Evolutionary conservation across 1,140 invertebrate genomes (phyloP).

Genomic region (Cardiocondyla obscurior): DNA sequence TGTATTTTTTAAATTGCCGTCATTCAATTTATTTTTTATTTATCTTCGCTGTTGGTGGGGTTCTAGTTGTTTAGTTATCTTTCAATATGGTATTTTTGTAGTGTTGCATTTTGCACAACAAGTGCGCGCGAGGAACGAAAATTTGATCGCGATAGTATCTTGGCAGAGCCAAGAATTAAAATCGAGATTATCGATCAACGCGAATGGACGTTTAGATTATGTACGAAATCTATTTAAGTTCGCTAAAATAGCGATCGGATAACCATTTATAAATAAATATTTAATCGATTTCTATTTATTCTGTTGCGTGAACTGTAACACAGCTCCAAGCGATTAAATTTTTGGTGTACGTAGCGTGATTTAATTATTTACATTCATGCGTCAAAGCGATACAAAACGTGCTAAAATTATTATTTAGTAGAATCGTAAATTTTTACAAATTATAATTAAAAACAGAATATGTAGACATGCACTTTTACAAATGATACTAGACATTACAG

Average conservation of each 20-base stretch:
- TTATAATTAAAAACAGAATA: neutral
- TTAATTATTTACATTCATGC: constrained; percentile 36
- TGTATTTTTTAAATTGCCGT: no score
- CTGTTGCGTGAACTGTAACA: constrained; percentile 41
- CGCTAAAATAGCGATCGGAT: neutral
- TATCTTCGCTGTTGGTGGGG: neutral
- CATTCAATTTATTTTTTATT: neutral
- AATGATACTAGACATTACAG: no score
- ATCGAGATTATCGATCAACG: neutral
- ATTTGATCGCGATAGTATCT: neutral
- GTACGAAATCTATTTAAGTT: neutral
- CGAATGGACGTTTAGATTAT: neutral
- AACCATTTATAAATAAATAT: constrained; percentile 43
- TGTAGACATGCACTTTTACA: neutral
- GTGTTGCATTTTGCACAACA: no score
- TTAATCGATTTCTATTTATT: constrained; percentile 52
- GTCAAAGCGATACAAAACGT: neutral
- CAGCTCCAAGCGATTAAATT: constrained; percentile 39
- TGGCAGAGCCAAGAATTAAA: neutral
- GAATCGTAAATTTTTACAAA: neutral
- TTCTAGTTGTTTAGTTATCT: neutral
- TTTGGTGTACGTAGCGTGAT: constrained; percentile 13
- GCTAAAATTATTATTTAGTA: neutral
- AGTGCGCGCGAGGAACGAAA: neutral
- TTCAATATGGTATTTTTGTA: neutral